Evolutionary conservation across 2,797 vertebrate genomes (phyloP).

Genomic region (Acipenser oxyrinchus): DNA sequence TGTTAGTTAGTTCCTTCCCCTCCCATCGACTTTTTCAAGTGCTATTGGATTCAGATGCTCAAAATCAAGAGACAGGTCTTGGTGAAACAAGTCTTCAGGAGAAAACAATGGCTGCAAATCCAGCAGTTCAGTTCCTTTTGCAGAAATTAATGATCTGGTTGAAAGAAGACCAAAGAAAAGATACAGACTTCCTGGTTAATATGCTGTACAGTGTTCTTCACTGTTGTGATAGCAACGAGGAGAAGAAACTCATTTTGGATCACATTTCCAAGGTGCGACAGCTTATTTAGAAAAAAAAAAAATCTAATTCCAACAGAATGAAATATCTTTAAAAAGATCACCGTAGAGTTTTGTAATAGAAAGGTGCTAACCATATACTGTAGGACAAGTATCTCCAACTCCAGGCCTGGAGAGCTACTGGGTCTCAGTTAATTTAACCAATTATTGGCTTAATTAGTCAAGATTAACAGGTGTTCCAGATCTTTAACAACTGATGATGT

Average conservation of each 20-base stretch:
- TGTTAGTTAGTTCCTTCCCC: conserved; percentile 74
- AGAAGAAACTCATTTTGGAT: conserved; percentile 75
- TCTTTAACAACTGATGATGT: too few relatives aligned
- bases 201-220: conserved; percentile 82
- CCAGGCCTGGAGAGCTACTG: too few relatives aligned
- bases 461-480: too few relatives aligned
- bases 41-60: conserved; percentile 53
- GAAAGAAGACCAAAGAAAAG: conserved; percentile 57
- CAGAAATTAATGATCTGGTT: conserved; percentile 75
- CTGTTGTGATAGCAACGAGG: conserved; percentile 65
- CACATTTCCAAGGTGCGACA: conserved; percentile 63
- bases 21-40: conserved; percentile 73
- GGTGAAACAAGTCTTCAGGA: neutral
- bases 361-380: too few relatives aligned
- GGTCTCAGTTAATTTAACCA: too few relatives aligned
- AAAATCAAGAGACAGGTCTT: neutral
- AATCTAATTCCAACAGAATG: neutral
- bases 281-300: neutral
- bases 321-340: too few relatives aligned
- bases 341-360: too few relatives aligned
- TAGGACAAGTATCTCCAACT: too few relatives aligned
- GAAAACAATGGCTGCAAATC: conserved; percentile 44
- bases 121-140: conserved; percentile 75
- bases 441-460: too few relatives aligned
- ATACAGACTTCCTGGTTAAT: conserved; percentile 76